Evolutionary conservation across 2,113 vertebrate genomes (phyloP).

Genomic region (Gallinago paraguaiae): DNA sequence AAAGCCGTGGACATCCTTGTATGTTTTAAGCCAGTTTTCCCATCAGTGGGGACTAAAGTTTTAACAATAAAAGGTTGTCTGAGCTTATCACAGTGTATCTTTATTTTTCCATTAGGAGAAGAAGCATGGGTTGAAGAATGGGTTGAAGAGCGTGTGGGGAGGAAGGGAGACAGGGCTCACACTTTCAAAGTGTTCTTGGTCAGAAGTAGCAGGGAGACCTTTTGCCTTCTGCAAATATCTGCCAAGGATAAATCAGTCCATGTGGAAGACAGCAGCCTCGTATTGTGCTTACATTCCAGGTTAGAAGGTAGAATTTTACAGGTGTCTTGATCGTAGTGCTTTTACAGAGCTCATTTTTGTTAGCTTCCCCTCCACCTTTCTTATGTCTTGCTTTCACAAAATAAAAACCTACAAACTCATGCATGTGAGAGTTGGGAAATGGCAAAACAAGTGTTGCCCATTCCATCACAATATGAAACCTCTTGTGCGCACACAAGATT

Average conservation of each 20-base stretch:
- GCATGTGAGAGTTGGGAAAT: background rate
- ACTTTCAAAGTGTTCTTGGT: background rate
- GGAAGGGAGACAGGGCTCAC: background rate
- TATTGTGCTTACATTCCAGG: background rate
- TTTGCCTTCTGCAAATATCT: background rate
- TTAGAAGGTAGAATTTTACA: background rate
- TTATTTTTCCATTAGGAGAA: background rate
- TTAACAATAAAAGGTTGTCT: background rate
- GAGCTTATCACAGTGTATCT: background rate
- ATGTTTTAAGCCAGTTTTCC: background rate
- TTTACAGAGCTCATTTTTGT: background rate
- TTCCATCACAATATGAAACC: background rate
- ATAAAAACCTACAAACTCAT: background rate
- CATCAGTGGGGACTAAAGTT: background rate
- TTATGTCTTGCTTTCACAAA: background rate
- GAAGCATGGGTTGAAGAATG: background rate
- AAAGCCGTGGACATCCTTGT: background rate
- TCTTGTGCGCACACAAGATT: background rate
- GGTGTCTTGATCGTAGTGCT: background rate
- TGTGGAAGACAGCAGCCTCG: background rate
- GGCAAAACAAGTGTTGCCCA: background rate
- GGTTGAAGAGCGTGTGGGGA: background rate
- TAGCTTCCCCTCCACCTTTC: background rate
- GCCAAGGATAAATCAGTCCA: background rate
- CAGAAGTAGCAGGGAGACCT: background rate